Conservation (phyloP, 2,888 invertebrate species). For the Catonia carolina region DNA sequence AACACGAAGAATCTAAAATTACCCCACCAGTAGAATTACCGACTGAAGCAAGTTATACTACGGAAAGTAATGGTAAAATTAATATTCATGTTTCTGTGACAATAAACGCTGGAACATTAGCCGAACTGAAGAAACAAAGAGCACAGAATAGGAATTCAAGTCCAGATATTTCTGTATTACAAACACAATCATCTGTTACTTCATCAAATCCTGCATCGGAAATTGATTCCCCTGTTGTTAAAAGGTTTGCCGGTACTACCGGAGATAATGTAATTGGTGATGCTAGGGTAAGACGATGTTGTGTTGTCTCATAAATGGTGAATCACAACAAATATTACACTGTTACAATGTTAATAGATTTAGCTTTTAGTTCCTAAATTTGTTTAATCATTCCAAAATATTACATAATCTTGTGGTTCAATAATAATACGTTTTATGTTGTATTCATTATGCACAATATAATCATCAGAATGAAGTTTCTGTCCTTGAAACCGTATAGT, state of each 20-base stretch:
- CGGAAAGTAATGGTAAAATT: conserved; percentile 75
- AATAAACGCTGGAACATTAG: conserved; percentile 76
- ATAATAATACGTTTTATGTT: too few relatives aligned
- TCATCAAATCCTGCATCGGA: conserved; percentile 19
- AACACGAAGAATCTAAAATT: conserved; percentile 45
- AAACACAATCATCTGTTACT: conserved; percentile 14
- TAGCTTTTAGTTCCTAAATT: too few relatives aligned
- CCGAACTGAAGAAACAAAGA: conserved; percentile 89
- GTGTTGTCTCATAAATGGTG: conserved; percentile 23
- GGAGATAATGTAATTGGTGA: conserved; percentile 36
- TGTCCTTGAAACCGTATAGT: too few relatives aligned
- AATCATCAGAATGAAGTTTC: too few relatives aligned
- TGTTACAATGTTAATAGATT: too few relatives aligned
- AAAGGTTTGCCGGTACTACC: conserved; percentile 31
- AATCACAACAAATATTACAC: too few relatives aligned
- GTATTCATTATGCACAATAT: too few relatives aligned
- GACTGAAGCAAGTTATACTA: conserved; percentile 41
- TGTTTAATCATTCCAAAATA: too few relatives aligned
- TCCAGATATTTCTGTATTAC: conserved; percentile 26
- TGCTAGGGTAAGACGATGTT: conserved; percentile 34
- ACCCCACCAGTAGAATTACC: conserved; percentile 34
- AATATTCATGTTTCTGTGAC: conserved; percentile 78
- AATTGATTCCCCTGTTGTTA: conserved; percentile 20
- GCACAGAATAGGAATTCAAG: conserved; percentile 62
- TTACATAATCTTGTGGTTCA: too few relatives aligned